A percentile compares a stretch with the other conserved stretches of the same genome.
Evolutionary conservation across 2,888 invertebrate genomes (phyloP).

Genomic region (Drosophila mettleri): DNA sequence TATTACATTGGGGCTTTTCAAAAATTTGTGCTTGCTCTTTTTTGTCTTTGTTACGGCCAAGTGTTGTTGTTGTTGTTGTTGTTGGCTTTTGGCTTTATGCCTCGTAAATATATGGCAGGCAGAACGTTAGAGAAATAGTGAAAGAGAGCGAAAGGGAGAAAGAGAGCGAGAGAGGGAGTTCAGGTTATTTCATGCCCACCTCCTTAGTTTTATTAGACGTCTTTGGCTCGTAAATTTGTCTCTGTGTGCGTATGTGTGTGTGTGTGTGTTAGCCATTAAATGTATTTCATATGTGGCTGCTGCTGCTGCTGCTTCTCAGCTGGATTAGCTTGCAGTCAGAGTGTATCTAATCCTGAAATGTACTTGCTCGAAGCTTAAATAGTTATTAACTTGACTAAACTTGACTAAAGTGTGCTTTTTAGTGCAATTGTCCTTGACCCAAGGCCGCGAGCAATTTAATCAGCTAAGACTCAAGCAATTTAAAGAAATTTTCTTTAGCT

Average conservation of each 20-base stretch:
- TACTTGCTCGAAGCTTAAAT: conserved; percentile 29
- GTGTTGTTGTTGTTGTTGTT: conserved; percentile 15
- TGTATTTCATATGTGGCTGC: conserved; percentile 1
- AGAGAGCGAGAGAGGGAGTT: background rate
- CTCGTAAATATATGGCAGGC: conserved; percentile 38
- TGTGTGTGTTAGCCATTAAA: conserved; percentile 32
- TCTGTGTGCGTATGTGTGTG: background rate
- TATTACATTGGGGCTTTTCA: conserved; percentile 39
- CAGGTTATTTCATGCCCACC: background rate
- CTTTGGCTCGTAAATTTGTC: conserved; percentile 15
- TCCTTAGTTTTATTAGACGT: conserved; percentile 28
- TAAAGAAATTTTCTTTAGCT: background rate
- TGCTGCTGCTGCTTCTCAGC: conserved; percentile 6
- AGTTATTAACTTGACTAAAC: conserved; percentile 26
- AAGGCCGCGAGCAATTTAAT: background rate
- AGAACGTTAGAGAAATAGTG: background rate
- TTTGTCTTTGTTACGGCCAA: conserved; percentile 11
- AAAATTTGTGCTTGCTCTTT: conserved; percentile 23
- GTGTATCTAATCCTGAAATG: conserved; percentile 22
- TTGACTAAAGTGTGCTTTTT: background rate
- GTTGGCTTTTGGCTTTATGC: conserved; percentile 34
- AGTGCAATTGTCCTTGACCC: conserved; percentile 1
- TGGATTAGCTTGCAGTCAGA: conserved; percentile 19
- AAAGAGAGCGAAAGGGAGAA: background rate
- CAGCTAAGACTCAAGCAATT: background rate